phyloP scores from a whole-genome alignment of 2,797 vertebrate genomes.

The Morelia viridis region DNA sequence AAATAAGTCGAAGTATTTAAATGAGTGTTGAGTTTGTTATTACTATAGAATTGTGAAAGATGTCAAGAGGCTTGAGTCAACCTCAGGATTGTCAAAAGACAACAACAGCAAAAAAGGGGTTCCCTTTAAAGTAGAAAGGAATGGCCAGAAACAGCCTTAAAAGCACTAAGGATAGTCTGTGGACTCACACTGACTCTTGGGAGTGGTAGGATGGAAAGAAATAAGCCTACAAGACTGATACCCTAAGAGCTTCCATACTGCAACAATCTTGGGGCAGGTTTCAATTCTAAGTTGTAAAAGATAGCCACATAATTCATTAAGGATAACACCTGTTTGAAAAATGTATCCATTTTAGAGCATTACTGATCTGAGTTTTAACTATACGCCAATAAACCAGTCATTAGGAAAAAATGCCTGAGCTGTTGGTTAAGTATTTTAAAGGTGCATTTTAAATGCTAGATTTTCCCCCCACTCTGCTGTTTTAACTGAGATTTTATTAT shows the following conservation, averaged over 20 bases:
- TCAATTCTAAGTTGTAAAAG: background rate
- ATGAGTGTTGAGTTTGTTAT: background rate
- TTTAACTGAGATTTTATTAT: background rate
- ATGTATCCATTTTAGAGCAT: background rate
- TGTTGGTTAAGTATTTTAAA: background rate
- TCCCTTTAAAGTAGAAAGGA: background rate
- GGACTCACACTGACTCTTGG: background rate
- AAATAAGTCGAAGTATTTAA: background rate
- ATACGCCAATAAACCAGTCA: background rate
- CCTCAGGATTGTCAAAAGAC: background rate
- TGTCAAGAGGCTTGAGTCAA: background rate
- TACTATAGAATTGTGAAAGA: background rate
- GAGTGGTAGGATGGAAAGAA: background rate
- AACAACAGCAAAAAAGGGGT: background rate
- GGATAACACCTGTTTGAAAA: background rate
- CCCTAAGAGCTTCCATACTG: background rate
- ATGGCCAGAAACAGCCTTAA: background rate
- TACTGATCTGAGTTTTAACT: background rate
- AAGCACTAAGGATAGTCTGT: background rate
- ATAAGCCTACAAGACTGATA: background rate
- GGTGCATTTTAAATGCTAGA: background rate
- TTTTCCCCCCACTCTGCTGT: background rate
- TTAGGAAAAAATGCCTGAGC: background rate
- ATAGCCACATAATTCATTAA: background rate
- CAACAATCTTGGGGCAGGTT: background rate